phyloP scores from a whole-genome alignment of 2,888 invertebrate species.

The Pseudococcus longispinus region DNA sequence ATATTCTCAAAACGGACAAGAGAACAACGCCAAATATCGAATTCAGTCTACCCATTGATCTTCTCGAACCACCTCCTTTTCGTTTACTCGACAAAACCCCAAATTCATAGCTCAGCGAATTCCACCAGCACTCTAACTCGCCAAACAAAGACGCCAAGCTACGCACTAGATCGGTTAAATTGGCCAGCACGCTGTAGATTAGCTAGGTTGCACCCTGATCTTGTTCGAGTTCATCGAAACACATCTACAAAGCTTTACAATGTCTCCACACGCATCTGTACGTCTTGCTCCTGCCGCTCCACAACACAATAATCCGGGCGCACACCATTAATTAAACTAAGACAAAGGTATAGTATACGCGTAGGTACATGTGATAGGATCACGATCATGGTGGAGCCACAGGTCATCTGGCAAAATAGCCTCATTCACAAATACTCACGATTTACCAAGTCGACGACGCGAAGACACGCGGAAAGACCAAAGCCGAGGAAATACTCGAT shows the following conservation, averaged over 20 bases:
- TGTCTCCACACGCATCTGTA: not conserved
- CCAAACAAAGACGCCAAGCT: not conserved
- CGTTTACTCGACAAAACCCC: too few species aligned
- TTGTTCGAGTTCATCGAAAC: not conserved
- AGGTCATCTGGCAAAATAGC: slow-evolving; percentile 7
- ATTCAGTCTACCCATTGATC: too few species aligned
- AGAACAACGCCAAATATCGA: too few species aligned
- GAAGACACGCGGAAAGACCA: not conserved
- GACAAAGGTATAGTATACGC: not conserved
- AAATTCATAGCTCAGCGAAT: too few species aligned
- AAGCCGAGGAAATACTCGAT: not conserved
- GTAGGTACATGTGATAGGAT: not conserved
- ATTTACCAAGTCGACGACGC: not conserved
- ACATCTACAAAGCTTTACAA: not conserved
- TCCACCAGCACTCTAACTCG: too few species aligned
- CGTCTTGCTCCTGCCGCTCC: not conserved
- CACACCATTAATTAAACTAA: slow-evolving; percentile 5
- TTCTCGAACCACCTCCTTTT: too few species aligned
- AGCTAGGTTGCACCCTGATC: not conserved
- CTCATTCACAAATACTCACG: slow-evolving; percentile 31
- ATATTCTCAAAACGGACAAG: too few species aligned
- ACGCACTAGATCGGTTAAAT: not conserved
- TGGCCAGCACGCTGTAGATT: not conserved
- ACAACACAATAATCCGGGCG: slow-evolving; percentile 6
- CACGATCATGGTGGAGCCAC: slow-evolving; percentile 12